A percentile compares a stretch with the other conserved stretches of the same genome.
Conservation (phyloP, 2,888 invertebrate genomes). For the Aplocera efformata region DNA sequence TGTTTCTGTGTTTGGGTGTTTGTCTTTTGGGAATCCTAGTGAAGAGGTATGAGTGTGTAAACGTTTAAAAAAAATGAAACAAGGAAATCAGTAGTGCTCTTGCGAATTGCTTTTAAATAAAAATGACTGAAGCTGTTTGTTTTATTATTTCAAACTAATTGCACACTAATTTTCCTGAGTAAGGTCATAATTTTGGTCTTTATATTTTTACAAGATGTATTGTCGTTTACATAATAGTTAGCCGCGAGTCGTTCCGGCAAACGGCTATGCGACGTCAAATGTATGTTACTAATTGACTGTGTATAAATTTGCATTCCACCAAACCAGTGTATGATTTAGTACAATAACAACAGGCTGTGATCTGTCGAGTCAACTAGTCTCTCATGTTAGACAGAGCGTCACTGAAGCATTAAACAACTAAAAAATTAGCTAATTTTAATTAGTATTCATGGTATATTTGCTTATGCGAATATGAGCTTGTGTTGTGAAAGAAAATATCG, state of each 20-base stretch:
- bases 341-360: slow-evolving; percentile 17
- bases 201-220: background rate
- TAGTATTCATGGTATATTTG: too few species aligned
- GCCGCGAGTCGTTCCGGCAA: slow-evolving; percentile 8
- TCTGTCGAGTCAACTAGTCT: slow-evolving; percentile 16
- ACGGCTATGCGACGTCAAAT: slow-evolving; percentile 11
- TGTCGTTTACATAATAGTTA: background rate
- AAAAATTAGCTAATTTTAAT: background rate
- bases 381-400: slow-evolving; percentile 11
- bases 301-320: slow-evolving; percentile 11
- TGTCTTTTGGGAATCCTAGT: too few species aligned
- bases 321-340: slow-evolving; percentile 12
- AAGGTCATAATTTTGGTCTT: slow-evolving; percentile 7
- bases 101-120: too few species aligned
- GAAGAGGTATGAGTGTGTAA: too few species aligned
- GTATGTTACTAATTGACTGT: slow-evolving; percentile 19
- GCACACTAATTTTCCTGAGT: slow-evolving; percentile 14
- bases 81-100: too few species aligned
- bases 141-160: slow-evolving; percentile 5
- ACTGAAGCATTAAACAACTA: background rate
- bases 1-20: too few species aligned
- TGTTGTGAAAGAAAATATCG: too few species aligned
- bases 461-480: too few species aligned
- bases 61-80: too few species aligned
- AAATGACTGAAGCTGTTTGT: background rate